Conservation (phyloP, 2,888 invertebrate genomes). For the Chrysodeixis includens region DNA sequence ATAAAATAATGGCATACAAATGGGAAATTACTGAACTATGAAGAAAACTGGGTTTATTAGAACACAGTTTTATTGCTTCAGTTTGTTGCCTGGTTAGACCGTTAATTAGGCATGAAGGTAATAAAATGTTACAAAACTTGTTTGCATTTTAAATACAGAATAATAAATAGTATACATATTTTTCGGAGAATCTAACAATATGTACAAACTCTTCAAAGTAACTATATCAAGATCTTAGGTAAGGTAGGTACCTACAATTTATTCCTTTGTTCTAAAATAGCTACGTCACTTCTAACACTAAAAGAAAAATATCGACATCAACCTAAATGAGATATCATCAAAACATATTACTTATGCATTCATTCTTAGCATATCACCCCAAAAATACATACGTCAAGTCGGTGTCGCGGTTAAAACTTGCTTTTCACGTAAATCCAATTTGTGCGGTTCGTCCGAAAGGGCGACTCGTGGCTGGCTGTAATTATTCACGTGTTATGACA, state of each 20-base stretch:
- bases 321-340: slow-evolving; percentile 58
- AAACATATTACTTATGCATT: slow-evolving; percentile 54
- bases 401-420: slow-evolving; percentile 79
- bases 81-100: neutral
- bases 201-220: neutral
- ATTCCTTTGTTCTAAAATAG: slow-evolving; percentile 32
- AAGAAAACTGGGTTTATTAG: slow-evolving; percentile 14
- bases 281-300: slow-evolving; percentile 20
- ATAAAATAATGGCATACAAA: slow-evolving; percentile 55
- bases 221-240: neutral
- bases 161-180: neutral
- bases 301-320: slow-evolving; percentile 45
- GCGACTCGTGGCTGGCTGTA: slow-evolving; percentile 85
- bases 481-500: slow-evolving; percentile 89
- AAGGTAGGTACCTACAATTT: neutral
- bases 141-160: neutral
- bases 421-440: slow-evolving; percentile 88
- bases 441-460: slow-evolving; percentile 85
- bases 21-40: slow-evolving; percentile 24
- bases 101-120: slow-evolving; percentile 1
- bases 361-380: slow-evolving; percentile 56
- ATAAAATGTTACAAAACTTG: neutral
- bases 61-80: slow-evolving; percentile 8
- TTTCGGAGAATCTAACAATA: neutral
- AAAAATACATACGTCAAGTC: slow-evolving; percentile 75